Evolutionary conservation across 1,140 invertebrate species (phyloP).

Genomic region (Solenopsis invicta): DNA sequence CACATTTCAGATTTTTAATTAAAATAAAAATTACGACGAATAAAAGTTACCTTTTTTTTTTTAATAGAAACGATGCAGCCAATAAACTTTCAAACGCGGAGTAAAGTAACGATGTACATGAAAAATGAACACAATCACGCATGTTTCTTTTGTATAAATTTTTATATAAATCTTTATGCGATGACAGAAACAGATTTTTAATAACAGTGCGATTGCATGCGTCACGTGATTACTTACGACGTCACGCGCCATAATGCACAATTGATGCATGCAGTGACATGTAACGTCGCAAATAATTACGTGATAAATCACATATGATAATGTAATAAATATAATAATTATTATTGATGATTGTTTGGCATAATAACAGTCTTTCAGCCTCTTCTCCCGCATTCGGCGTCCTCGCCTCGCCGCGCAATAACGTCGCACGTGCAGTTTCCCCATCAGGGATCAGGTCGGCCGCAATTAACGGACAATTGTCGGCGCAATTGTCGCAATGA

Average conservation of each 20-base stretch:
- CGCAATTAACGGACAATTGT: slow-evolving; percentile 55
- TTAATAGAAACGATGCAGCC: not conserved
- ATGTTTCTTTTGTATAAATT: not conserved
- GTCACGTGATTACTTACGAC: not conserved
- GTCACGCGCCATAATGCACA: not conserved
- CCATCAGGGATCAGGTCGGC: slow-evolving; percentile 13
- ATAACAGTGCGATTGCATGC: not conserved
- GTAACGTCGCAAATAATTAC: slow-evolving; percentile 14
- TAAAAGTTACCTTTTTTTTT: not conserved
- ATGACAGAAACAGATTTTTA: not conserved
- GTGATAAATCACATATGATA: not conserved
- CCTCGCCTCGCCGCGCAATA: not conserved
- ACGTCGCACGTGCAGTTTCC: not conserved
- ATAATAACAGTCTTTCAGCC: not conserved
- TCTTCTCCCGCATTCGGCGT: not conserved
- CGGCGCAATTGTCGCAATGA: slow-evolving; percentile 37
- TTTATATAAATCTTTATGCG: not conserved
- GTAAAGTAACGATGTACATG: not conserved
- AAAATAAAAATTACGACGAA: slow-evolving; percentile 3
- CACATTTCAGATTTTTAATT: slow-evolving; percentile 10
- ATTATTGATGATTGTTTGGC: not conserved
- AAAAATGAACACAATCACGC: not conserved
- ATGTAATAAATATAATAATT: slow-evolving; percentile 10
- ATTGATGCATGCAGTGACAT: too few species aligned
- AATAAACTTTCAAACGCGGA: not conserved